Conservation (phyloP, 2,113 vertebrate genomes). For the Rhinoderma darwinii region DNA sequence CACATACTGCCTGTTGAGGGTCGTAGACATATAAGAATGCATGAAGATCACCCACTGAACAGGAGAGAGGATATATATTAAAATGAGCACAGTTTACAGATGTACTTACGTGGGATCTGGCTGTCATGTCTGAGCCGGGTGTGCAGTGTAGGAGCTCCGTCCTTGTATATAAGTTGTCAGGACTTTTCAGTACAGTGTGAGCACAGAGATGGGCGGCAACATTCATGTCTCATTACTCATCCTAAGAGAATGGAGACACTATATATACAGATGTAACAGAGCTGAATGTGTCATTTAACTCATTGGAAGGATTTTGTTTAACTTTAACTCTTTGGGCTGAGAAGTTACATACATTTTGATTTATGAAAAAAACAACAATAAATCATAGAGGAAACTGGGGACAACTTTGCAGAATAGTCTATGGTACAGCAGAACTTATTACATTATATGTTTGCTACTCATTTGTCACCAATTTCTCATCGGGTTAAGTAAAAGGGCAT, state of each 20-base stretch:
- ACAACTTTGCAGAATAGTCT: too few relatives aligned
- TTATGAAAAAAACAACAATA: too few relatives aligned
- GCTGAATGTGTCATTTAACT: background rate
- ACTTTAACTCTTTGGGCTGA: background rate
- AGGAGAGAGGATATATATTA: background rate
- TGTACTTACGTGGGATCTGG: slow-evolving; percentile 48
- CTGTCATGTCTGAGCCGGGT: slow-evolving; percentile 33
- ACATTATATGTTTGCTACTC: too few relatives aligned
- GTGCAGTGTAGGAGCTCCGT: background rate
- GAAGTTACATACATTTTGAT: background rate
- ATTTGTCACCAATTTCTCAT: too few relatives aligned
- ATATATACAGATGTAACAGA: background rate
- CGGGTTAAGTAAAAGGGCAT: too few relatives aligned
- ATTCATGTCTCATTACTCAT: slow-evolving; percentile 50
- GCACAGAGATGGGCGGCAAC: slow-evolving; percentile 25
- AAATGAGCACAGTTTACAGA: background rate
- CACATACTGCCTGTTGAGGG: background rate
- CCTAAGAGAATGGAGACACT: slow-evolving; percentile 12
- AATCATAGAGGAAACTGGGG: too few relatives aligned
- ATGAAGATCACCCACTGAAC: background rate
- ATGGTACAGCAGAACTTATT: too few relatives aligned
- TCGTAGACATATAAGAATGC: background rate
- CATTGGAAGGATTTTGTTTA: background rate
- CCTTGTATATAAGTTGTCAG: background rate
- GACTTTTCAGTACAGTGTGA: background rate